Conservation (phyloP, 1,140 invertebrate genomes). For the Platorchestia sp. region DNA sequence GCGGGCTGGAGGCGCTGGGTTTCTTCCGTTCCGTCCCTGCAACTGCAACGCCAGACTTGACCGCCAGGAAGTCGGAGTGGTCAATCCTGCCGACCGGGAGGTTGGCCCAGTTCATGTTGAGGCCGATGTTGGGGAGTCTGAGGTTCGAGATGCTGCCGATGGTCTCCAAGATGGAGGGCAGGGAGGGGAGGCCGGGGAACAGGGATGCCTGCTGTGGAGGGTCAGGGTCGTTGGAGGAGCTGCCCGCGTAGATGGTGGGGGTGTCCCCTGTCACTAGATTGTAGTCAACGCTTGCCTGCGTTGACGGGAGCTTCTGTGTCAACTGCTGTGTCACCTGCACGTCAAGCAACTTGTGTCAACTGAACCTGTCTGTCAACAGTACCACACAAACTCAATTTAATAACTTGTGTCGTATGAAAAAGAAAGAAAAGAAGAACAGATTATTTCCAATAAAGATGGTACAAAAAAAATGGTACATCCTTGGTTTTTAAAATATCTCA, state of each 20-base stretch:
- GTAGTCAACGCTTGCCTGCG: constrained; percentile 40
- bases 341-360: neutral
- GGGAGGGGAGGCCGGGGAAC: constrained; percentile 56
- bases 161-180: constrained; percentile 59
- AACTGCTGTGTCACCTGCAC: constrained; percentile 20
- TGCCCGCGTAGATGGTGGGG: constrained; percentile 66
- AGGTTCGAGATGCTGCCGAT: constrained; percentile 51
- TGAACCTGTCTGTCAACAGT: neutral
- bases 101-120: constrained; percentile 61
- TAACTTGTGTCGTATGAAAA: no score
- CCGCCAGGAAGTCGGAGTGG: neutral
- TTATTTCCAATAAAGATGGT: no score
- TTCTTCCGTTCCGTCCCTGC: constrained; percentile 56
- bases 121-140: constrained; percentile 59
- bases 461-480: no score
- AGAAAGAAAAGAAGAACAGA: no score
- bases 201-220: constrained; percentile 3
- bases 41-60: neutral
- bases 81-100: constrained; percentile 41
- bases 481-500: no score
- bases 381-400: no score
- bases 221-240: neutral
- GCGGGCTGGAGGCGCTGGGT: constrained; percentile 39
- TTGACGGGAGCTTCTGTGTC: neutral
- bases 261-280: constrained; percentile 64